phyloP scores from a whole-genome alignment of 2,113 vertebrate genomes.

The Stegostoma tigrinum region DNA sequence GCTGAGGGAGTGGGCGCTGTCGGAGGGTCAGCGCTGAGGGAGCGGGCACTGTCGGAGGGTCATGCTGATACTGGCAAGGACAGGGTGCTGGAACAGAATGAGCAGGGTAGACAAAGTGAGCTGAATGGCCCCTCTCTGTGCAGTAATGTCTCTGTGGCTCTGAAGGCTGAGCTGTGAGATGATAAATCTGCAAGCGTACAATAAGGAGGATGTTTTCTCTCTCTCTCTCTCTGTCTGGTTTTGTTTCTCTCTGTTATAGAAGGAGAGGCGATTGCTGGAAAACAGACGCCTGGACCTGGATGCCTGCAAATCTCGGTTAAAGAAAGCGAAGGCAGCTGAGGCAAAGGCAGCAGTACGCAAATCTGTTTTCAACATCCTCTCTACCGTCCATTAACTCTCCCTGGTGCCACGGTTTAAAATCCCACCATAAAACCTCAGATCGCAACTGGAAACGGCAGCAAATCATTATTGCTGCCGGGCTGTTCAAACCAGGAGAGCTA shows the following conservation, averaged over 20 bases:
- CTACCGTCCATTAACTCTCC: background rate
- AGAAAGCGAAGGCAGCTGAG: constrained; percentile 87
- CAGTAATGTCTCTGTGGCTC: too few species aligned
- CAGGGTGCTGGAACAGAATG: too few species aligned
- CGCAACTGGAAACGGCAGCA: too few species aligned
- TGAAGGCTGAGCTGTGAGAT: background rate
- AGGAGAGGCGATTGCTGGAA: constrained; percentile 81
- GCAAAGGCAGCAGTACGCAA: constrained; percentile 83
- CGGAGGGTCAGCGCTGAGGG: too few species aligned
- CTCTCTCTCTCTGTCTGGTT: too few species aligned
- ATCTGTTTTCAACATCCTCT: constrained; percentile 23
- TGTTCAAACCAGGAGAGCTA: constrained; percentile 9
- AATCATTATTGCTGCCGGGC: background rate
- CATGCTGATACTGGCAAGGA: too few species aligned
- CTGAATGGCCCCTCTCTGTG: too few species aligned
- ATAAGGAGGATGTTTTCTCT: background rate
- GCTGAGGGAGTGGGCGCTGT: too few species aligned
- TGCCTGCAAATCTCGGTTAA: constrained; percentile 85
- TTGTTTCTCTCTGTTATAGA: constrained; percentile 53
- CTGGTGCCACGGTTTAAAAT: background rate
- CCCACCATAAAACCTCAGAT: background rate
- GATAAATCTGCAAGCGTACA: background rate
- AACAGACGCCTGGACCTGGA: constrained; percentile 89
- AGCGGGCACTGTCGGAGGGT: too few species aligned
- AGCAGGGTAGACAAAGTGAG: too few species aligned